phyloP scores from a whole-genome alignment of 2,888 invertebrate genomes.

The Gastracanthus pulcherrimus region DNA sequence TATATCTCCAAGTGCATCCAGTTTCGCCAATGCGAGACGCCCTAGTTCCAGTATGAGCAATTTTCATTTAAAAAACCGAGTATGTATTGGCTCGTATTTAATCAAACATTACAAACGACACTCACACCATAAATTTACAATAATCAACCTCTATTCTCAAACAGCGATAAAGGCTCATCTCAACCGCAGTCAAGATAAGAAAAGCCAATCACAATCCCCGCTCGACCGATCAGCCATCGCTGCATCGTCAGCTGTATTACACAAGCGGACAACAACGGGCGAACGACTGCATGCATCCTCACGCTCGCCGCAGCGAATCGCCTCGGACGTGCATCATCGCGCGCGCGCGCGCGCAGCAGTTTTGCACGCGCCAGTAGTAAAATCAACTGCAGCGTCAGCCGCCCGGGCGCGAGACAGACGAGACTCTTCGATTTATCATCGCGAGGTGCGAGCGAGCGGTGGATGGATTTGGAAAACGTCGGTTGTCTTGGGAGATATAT shows the following conservation, averaged over 20 bases:
- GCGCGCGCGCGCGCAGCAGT: background rate
- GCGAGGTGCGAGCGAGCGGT: background rate
- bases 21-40: too few relatives aligned
- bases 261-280: background rate
- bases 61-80: too few relatives aligned
- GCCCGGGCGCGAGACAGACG: background rate
- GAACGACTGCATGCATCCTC: background rate
- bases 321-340: background rate
- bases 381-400: constrained; percentile 68
- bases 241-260: background rate
- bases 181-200: background rate
- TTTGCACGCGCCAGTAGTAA: constrained; percentile 65
- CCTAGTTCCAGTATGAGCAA: too few relatives aligned
- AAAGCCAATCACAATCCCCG: background rate
- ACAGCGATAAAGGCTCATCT: background rate
- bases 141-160: too few relatives aligned
- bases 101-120: too few relatives aligned
- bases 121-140: too few relatives aligned
- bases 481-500: background rate
- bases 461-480: constrained; percentile 1
- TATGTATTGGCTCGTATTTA: too few relatives aligned
- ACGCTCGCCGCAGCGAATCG: background rate
- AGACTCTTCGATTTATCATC: constrained; percentile 38
- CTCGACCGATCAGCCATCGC: background rate
- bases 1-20: too few relatives aligned